Base-by-base conservation (phyloP, 2,888 invertebrate species). In the Heliconius aoede region DNA sequence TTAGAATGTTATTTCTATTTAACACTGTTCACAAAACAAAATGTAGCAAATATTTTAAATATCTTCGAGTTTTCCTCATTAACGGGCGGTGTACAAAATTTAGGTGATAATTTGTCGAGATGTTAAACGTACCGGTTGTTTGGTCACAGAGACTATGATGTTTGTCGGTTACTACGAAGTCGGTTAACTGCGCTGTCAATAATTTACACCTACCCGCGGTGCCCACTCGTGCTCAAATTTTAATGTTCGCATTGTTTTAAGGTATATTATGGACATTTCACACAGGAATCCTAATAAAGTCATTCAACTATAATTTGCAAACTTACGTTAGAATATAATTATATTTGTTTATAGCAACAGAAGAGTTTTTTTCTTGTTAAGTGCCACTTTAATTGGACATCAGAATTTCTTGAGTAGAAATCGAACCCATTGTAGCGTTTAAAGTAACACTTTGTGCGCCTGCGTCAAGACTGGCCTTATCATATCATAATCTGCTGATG, bases 101-200 rank as follows among this genome's bases (percentile, higher is more conserved):
- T 84, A 88, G 83, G 86, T 87, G 86, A 86, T 89, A 86, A 89
- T 88, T 87, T 87, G n/a, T 82, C 86, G 84, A 83, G 85, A 83
- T 85, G 83, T 83, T 81, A 81, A 84, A 84, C 84, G 75, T 85
- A 86, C 84, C 85, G 84, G 86, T 88, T 87, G 81, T 84, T 84
- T 84, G 80, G 67, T 79, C 81, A 83, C 79, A 80, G 81, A 81
- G 80, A 82, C 76, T 82, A 82, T 81, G 36, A 84, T 84, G 80
- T 78, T 82, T 83, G 83, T 83, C 78, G 74, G 78, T 75, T 80
- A 84, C 86, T 85, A 87, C 83, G 84, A 83, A 83, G 82, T 82
- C 81, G 80, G 84, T 84, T 86, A 85, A 83, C 85, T 83, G 83
- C 83, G 85, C 82, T 85, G 83, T 86, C 83, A 81, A 84, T 84